These are phyloP conservation scores for Chiridota heheva DNA, from an alignment of 35 echinoderm and acorn worm genomes.

Conservation along the genomic window DNA sequence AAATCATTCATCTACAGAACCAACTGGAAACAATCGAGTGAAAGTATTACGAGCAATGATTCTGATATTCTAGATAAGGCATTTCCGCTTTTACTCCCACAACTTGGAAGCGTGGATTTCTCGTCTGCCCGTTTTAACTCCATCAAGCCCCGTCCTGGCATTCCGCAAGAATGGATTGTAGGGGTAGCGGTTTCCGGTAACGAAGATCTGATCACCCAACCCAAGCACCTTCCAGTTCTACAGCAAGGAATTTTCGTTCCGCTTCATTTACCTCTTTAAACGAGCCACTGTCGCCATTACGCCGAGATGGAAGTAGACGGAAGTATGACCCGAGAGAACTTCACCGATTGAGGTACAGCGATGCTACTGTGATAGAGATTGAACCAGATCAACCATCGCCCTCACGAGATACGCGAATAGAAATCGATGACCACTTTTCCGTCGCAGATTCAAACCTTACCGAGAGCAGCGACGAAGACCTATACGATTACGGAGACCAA, in stretches of 20 bases:
- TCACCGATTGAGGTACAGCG: background rate
- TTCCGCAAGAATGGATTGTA: conserved; percentile 16
- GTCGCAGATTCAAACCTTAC: conserved; percentile 5
- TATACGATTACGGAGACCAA: conserved; percentile 39
- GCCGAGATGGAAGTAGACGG: background rate
- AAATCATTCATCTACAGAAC: conserved; percentile 26
- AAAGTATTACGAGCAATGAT: background rate
- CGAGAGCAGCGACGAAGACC: conserved; percentile 45
- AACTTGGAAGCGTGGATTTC: conserved; percentile 24
- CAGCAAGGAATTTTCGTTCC: too few species aligned
- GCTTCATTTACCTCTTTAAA: too few species aligned
- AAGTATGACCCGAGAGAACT: background rate
- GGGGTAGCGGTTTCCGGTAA: background rate
- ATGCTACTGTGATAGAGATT: conserved; percentile 7
- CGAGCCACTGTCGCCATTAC: background rate
- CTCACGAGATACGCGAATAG: conserved; percentile 23
- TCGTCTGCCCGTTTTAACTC: conserved; percentile 40
- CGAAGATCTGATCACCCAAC: conserved; percentile 3
- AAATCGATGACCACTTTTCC: conserved; percentile 40
- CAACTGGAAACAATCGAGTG: conserved; percentile 25
- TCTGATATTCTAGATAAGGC: conserved; percentile 43
- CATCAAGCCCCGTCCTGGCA: conserved; percentile 12
- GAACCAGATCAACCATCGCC: conserved; percentile 3
- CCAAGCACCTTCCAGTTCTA: too few species aligned
- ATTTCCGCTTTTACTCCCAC: conserved; percentile 21